Evolutionary conservation across 2,113 vertebrate genomes (phyloP).

Genomic region (Rousettus leschenaultii): DNA sequence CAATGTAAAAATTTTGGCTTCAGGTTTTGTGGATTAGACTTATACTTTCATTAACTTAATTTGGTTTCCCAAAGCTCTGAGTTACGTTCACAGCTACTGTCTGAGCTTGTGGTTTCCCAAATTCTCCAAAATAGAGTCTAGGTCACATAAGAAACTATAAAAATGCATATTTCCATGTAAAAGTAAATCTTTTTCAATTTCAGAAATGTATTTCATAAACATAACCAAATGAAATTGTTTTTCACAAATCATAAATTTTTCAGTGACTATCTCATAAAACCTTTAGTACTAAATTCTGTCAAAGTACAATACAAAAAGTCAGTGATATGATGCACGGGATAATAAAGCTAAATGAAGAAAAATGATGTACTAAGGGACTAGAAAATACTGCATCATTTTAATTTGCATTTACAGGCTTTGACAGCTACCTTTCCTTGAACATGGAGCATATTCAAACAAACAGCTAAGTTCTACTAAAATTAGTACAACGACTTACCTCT

Average conservation of each 20-base stretch:
- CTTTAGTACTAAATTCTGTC: not conserved
- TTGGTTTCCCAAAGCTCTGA: not conserved
- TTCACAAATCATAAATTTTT: not conserved
- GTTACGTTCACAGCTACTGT: not conserved
- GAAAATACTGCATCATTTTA: conserved; percentile 22
- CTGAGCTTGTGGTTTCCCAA: not conserved
- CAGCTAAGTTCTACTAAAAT: not conserved
- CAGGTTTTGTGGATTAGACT: not conserved
- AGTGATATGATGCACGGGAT: not conserved
- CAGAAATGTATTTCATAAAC: not conserved
- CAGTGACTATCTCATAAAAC: not conserved
- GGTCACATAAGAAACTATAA: not conserved
- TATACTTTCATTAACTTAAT: not conserved
- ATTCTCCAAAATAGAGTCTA: not conserved
- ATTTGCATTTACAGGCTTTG: not conserved
- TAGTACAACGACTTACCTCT: not conserved
- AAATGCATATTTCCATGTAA: not conserved
- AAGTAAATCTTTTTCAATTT: not conserved
- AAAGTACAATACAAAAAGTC: not conserved
- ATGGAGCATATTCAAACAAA: not conserved
- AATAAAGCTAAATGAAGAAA: conserved; percentile 10
- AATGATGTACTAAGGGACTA: not conserved
- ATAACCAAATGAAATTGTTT: not conserved
- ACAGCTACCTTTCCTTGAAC: not conserved
- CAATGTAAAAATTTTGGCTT: not conserved